Conservation (phyloP, 2,888 invertebrate genomes). For the Kryphioiulus occultus region DNA sequence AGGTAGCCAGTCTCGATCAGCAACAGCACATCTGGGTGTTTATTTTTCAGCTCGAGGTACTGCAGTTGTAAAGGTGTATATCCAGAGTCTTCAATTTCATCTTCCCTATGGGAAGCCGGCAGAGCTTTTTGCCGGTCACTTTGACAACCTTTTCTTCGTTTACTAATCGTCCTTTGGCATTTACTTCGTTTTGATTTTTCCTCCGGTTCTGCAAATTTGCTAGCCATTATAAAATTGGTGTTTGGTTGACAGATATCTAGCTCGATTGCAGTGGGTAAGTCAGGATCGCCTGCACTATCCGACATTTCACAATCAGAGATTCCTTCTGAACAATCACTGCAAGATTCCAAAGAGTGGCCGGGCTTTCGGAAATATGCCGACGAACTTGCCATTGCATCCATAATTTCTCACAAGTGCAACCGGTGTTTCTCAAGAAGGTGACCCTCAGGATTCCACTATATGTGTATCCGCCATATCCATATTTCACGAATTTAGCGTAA, state of each 20-base stretch:
- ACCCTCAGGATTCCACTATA: too few relatives aligned
- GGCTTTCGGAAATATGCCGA: background rate
- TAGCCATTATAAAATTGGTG: background rate
- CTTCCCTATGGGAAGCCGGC: background rate
- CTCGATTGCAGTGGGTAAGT: background rate
- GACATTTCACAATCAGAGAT: background rate
- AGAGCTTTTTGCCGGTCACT: background rate
- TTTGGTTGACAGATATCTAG: background rate
- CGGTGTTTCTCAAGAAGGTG: too few relatives aligned
- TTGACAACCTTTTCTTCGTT: background rate
- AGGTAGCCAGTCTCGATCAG: conserved; percentile 49
- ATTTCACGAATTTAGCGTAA: too few relatives aligned
- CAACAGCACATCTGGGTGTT: conserved; percentile 44
- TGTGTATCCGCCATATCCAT: too few relatives aligned
- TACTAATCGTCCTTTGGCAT: background rate
- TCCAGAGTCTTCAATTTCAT: background rate
- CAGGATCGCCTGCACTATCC: background rate
- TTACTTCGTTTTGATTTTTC: background rate
- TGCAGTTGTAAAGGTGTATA: conserved; percentile 42
- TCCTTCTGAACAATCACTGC: background rate
- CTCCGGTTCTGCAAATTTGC: background rate
- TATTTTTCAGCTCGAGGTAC: conserved; percentile 20
- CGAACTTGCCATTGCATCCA: background rate
- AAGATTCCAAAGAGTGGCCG: background rate
- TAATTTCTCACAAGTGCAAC: background rate